A percentile compares a stretch with the other conserved stretches of the same genome.
Evolutionary conservation across 2,888 invertebrate genomes (phyloP).

Genomic region (Morpho helenor): DNA sequence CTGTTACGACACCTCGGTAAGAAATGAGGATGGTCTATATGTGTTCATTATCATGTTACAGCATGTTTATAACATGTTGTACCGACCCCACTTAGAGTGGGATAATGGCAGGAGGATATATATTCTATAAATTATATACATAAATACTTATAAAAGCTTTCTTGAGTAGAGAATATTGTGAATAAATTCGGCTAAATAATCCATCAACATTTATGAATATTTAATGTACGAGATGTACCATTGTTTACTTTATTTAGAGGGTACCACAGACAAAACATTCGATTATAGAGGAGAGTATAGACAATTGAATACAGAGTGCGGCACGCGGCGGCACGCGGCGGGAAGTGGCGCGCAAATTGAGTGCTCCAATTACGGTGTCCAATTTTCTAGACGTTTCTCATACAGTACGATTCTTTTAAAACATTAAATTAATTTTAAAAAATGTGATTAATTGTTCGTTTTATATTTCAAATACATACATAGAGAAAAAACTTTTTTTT

Average conservation of each 20-base stretch:
- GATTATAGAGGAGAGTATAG: conserved; percentile 54
- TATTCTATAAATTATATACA: too few species aligned
- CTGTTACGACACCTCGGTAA: too few species aligned
- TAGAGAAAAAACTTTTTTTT: too few species aligned
- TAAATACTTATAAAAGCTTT: too few species aligned
- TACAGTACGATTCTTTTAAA: conserved; percentile 19
- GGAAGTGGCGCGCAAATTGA: conserved; percentile 72
- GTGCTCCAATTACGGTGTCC: conserved; percentile 76
- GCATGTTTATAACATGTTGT: too few species aligned
- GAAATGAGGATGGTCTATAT: too few species aligned
- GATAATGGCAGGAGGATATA: too few species aligned
- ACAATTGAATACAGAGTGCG: conserved; percentile 59
- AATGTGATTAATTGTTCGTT: too few species aligned
- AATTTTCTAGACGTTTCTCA: conserved; percentile 36
- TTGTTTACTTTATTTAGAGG: conserved; percentile 48
- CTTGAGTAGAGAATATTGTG: too few species aligned
- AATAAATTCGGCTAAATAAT: background rate
- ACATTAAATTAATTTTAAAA: background rate
- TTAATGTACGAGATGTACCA: conserved; percentile 29
- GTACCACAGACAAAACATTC: conserved; percentile 54
- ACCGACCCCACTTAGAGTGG: too few species aligned
- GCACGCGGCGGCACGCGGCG: conserved; percentile 45
- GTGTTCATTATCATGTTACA: too few species aligned
- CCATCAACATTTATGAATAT: conserved; percentile 30
- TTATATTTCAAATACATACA: too few species aligned